A percentile compares a stretch with the other conserved stretches of the same genome.
Conservation (phyloP, 1,140 invertebrate genomes). For the Heliconius eleuchia region DNA sequence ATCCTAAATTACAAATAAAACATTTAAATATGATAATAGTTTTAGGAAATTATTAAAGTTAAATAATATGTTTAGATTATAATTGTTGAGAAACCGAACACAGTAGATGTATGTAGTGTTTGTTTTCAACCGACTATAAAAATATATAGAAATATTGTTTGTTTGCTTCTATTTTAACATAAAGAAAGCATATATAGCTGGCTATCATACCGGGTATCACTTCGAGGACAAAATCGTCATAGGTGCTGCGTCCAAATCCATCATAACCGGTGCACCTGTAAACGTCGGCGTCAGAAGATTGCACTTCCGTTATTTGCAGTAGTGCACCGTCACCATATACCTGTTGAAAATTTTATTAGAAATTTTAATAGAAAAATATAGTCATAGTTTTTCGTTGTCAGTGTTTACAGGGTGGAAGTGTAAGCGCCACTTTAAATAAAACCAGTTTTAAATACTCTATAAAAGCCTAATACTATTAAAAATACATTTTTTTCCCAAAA, state of each 20-base stretch:
- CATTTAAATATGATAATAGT: neutral
- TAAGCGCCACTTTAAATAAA: too few species aligned
- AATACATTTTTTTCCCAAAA: too few species aligned
- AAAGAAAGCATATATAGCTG: neutral
- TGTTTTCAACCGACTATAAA: too few species aligned
- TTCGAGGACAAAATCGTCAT: constrained; percentile 81
- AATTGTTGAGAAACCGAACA: too few species aligned
- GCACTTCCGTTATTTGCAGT: constrained; percentile 75
- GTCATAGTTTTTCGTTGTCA: neutral
- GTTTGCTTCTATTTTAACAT: neutral
- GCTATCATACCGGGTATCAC: constrained; percentile 65
- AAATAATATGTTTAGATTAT: too few species aligned
- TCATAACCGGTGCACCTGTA: constrained; percentile 83
- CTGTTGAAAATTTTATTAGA: constrained; percentile 32
- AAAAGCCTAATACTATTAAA: too few species aligned
- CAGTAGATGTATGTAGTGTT: too few species aligned
- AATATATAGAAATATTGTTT: too few species aligned
- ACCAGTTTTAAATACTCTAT: too few species aligned
- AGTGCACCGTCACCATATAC: constrained; percentile 70
- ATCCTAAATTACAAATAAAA: constrained; percentile 39
- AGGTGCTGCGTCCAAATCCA: constrained; percentile 52
- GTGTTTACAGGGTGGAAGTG: too few species aligned
- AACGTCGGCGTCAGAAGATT: constrained; percentile 80
- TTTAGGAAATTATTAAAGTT: too few species aligned
- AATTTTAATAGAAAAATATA: neutral